Evolutionary conservation across 2,113 vertebrate genomes (phyloP).

Genomic region (Trogon melanurus): DNA sequence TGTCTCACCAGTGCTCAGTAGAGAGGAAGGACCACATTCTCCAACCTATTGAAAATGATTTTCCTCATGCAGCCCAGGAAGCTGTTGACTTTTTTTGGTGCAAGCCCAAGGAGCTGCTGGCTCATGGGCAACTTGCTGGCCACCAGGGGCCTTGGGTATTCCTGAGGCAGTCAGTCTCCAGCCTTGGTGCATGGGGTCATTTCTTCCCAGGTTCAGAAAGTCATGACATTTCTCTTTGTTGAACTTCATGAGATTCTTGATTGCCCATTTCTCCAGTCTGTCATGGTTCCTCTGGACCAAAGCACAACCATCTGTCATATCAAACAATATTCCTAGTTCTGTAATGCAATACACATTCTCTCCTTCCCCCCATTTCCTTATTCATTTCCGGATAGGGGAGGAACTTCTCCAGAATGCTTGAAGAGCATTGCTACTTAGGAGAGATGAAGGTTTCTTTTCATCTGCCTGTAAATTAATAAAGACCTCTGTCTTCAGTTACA

Average conservation of each 20-base stretch:
- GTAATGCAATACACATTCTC: not conserved
- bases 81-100: not conserved
- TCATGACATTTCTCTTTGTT: not conserved
- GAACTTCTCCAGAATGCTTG: not conserved
- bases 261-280: not conserved
- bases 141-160: not conserved
- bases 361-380: not conserved
- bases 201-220: not conserved
- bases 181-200: not conserved
- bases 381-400: not conserved
- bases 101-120: not conserved
- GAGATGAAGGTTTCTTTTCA: not conserved
- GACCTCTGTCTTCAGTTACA: not conserved
- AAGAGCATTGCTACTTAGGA: not conserved
- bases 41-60: not conserved
- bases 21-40: not conserved
- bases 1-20: not conserved
- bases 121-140: not conserved
- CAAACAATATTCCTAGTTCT: not conserved
- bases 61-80: not conserved
- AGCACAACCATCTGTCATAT: not conserved
- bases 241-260: not conserved
- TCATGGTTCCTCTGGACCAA: not conserved
- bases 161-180: not conserved
- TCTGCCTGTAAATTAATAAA: not conserved